phyloP scores from a whole-genome alignment of 2,113 vertebrate genomes.

The Bombycilla garrulus region DNA sequence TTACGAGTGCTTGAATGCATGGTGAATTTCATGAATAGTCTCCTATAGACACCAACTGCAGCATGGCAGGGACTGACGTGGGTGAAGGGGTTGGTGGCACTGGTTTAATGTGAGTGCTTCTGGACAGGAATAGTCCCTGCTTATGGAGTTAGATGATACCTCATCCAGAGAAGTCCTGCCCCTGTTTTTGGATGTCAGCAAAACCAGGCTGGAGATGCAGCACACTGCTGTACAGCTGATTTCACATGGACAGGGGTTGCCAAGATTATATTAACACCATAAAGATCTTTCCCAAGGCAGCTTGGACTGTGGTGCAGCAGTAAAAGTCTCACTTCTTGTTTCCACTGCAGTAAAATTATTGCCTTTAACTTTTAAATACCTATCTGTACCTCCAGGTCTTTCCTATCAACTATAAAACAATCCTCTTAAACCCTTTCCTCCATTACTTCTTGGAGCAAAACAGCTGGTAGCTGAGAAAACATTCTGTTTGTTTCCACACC shows the following conservation, averaged over 20 bases:
- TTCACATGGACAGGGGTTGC: background rate
- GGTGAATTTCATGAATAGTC: background rate
- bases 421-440: background rate
- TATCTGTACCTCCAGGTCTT: background rate
- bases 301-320: background rate
- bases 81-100: background rate
- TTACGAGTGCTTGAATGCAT: background rate
- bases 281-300: background rate
- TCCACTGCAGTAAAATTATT: background rate
- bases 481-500: background rate
- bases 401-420: background rate
- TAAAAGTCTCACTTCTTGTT: background rate
- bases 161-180: background rate
- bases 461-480: background rate
- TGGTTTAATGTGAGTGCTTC: background rate
- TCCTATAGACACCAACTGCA: background rate
- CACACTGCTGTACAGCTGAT: fast-evolving
- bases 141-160: background rate
- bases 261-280: background rate
- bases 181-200: background rate
- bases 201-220: background rate
- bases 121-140: background rate
- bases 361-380: background rate
- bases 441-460: background rate
- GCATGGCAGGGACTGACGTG: background rate